phyloP scores from a whole-genome alignment of 2,888 invertebrate genomes.

The Ichneumon xanthorius region DNA sequence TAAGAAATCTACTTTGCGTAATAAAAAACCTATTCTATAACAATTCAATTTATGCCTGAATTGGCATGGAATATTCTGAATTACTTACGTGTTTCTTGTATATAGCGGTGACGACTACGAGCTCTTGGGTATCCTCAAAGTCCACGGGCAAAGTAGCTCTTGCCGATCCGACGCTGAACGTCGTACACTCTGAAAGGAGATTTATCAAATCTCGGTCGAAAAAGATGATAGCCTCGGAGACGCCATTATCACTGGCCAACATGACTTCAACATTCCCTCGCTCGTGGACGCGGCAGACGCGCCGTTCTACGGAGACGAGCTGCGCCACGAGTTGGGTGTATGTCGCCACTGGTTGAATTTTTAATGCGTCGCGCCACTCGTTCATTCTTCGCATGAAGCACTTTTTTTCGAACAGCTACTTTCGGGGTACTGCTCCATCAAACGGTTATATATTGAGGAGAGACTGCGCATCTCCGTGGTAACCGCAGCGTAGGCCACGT shows the following conservation, averaged over 20 bases:
- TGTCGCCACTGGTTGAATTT: not conserved
- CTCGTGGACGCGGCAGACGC: slow-evolving; percentile 8
- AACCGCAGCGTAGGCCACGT: not conserved
- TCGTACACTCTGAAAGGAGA: not conserved
- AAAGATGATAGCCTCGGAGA: not conserved
- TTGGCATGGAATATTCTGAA: no score
- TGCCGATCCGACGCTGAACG: slow-evolving; percentile 10
- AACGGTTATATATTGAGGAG: not conserved
- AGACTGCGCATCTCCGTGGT: not conserved
- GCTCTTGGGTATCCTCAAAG: not conserved
- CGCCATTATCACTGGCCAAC: not conserved
- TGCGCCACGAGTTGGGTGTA: not conserved
- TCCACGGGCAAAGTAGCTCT: not conserved
- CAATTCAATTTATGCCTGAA: no score
- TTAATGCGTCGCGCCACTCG: not conserved
- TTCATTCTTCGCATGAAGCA: not conserved
- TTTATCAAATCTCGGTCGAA: not conserved
- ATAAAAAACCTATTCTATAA: no score
- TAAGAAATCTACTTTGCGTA: no score
- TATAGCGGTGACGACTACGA: not conserved
- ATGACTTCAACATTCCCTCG: not conserved
- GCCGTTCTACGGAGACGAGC: slow-evolving; percentile 3
- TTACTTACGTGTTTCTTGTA: slow-evolving; percentile 4
- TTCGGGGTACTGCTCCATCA: slow-evolving; percentile 7
- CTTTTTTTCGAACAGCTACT: not conserved